Percentiles rank a stretch among this genome's conserved stretches.
Evolutionary conservation across 2,113 vertebrate genomes (phyloP).

Genomic region (Petroica traversi): DNA sequence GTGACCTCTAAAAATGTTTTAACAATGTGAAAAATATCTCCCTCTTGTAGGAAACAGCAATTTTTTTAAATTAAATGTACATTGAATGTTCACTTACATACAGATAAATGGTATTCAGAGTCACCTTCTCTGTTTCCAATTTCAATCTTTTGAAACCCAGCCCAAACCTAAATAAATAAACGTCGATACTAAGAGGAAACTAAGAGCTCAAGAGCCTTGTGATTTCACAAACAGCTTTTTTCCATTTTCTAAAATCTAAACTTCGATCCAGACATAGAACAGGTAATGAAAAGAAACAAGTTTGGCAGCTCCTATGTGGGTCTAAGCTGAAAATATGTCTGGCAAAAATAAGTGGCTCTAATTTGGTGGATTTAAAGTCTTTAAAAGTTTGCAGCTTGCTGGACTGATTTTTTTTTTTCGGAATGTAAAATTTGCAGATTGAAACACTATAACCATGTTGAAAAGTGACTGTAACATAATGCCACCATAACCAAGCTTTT

Average conservation of each 20-base stretch:
- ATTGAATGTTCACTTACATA: slow-evolving; percentile 81
- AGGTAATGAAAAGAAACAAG: slow-evolving; percentile 85
- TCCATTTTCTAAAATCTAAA: slow-evolving; percentile 85
- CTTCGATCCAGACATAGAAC: slow-evolving; percentile 80
- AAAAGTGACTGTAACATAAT: slow-evolving; percentile 61
- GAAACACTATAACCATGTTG: slow-evolving; percentile 64
- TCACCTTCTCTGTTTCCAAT: slow-evolving; percentile 88
- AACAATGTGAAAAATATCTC: slow-evolving; percentile 92
- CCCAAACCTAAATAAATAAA: slow-evolving; percentile 88
- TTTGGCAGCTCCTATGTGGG: slow-evolving; percentile 77
- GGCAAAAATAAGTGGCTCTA: slow-evolving; percentile 77
- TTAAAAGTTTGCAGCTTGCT: slow-evolving; percentile 78
- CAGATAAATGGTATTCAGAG: slow-evolving; percentile 86
- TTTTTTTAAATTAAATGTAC: slow-evolving; percentile 87
- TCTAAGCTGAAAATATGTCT: slow-evolving; percentile 77
- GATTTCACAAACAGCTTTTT: slow-evolving; percentile 86
- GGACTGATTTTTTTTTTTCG: not conserved
- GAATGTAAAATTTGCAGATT: slow-evolving; percentile 75
- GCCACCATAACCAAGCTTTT: slow-evolving; percentile 34
- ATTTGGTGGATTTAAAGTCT: slow-evolving; percentile 78
- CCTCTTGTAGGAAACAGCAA: slow-evolving; percentile 85
- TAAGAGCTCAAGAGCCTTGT: slow-evolving; percentile 82
- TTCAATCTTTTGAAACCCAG: slow-evolving; percentile 86
- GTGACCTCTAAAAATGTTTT: slow-evolving; percentile 88
- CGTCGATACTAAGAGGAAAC: slow-evolving; percentile 87